Evolutionary conservation across 2,113 vertebrate species (phyloP).

Genomic region (Elephantulus edwardii): DNA sequence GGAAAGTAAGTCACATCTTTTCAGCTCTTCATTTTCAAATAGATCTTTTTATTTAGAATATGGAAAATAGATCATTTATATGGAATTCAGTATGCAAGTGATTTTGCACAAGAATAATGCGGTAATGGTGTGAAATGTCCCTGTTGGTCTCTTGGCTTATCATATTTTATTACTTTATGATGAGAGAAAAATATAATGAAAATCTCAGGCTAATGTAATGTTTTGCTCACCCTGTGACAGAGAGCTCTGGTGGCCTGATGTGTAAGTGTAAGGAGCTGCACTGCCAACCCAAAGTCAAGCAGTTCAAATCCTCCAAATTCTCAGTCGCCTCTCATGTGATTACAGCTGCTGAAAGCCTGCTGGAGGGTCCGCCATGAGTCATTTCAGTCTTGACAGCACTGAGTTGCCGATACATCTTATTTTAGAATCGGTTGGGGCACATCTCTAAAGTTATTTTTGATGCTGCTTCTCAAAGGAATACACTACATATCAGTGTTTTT

Average conservation of each 20-base stretch:
- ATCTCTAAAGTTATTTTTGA: not conserved
- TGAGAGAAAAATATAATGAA: not conserved
- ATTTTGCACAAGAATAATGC: not conserved
- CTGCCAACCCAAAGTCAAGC: too few relatives aligned
- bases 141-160: not conserved
- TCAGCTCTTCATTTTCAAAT: not conserved
- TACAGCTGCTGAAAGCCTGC: too few relatives aligned
- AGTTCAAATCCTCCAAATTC: too few relatives aligned
- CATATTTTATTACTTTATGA: not conserved
- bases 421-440: not conserved
- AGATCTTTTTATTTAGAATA: too few relatives aligned
- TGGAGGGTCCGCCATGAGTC: too few relatives aligned
- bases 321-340: too few relatives aligned
- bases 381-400: too few relatives aligned
- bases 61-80: not conserved
- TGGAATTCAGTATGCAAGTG: not conserved
- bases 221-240: too few relatives aligned
- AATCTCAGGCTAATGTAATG: not conserved
- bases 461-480: not conserved
- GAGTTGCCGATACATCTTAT: too few relatives aligned
- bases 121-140: not conserved
- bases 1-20: conserved; percentile 92
- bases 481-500: not conserved
- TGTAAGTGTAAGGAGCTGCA: too few relatives aligned
- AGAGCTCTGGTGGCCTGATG: too few relatives aligned